Percentiles rank a stretch among this genome's conserved stretches.
These are phyloP conservation scores for Hippolais icterina DNA, from an alignment of 2,113 vertebrate species.

Conservation along the genomic window DNA sequence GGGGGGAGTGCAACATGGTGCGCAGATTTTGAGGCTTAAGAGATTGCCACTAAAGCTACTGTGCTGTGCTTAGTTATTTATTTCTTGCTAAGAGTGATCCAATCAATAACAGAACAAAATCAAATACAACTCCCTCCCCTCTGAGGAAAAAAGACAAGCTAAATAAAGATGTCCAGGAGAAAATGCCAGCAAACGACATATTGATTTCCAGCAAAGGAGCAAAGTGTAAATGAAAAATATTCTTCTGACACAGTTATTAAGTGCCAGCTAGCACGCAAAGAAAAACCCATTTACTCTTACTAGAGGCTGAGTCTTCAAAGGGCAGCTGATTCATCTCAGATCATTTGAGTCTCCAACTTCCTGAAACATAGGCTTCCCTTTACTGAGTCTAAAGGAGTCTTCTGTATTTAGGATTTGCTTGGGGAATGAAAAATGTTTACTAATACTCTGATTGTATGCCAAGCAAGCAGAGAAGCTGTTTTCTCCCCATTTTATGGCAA, in stretches of 20 bases:
- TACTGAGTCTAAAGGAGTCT: background rate
- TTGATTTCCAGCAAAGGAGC: conserved; percentile 73
- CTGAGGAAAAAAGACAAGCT: conserved; percentile 61
- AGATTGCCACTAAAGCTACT: conserved; percentile 69
- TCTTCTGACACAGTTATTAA: conserved; percentile 72
- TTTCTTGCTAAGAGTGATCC: conserved; percentile 68
- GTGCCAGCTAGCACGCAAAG: conserved; percentile 42
- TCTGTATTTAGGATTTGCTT: background rate
- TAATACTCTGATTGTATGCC: background rate
- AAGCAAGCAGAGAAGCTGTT: background rate
- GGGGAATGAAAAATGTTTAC: background rate
- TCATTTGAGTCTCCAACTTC: background rate
- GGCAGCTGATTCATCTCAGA: background rate
- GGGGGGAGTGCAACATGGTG: background rate
- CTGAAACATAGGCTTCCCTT: background rate
- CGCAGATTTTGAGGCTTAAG: conserved; percentile 62
- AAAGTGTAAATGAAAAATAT: conserved; percentile 76
- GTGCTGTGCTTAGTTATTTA: conserved; percentile 70
- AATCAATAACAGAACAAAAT: conserved; percentile 75
- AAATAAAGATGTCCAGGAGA: conserved; percentile 72
- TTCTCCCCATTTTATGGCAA: background rate
- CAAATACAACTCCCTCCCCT: conserved; percentile 60
- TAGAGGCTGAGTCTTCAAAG: conserved; percentile 31
- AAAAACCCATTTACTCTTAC: conserved; percentile 39
- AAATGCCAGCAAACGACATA: conserved; percentile 67